Evolutionary conservation across 2,888 invertebrate genomes (phyloP).

Genomic region (Chrysolina oricalcia): DNA sequence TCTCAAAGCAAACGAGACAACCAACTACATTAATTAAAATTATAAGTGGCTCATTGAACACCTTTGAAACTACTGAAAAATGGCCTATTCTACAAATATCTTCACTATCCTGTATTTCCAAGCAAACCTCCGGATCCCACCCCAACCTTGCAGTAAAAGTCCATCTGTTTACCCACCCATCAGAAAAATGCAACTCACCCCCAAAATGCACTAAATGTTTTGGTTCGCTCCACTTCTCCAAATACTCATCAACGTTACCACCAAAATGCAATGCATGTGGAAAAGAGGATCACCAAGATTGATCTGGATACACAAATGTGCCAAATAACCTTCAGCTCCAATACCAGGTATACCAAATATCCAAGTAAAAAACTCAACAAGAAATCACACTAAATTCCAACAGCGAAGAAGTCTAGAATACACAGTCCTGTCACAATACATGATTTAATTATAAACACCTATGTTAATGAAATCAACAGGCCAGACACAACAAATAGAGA

Average conservation of each 20-base stretch:
- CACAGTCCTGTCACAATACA: constrained; percentile 31
- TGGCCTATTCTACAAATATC: neutral
- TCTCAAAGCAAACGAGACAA: neutral
- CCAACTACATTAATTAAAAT: neutral
- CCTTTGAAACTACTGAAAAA: neutral
- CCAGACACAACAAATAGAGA: too few relatives aligned
- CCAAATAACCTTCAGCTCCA: constrained; percentile 31
- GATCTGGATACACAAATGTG: too few relatives aligned
- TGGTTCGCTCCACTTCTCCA: neutral
- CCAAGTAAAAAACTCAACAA: constrained; percentile 31
- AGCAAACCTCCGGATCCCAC: neutral
- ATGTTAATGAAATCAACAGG: too few relatives aligned
- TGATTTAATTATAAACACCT: constrained; percentile 33
- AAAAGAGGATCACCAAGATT: constrained; percentile 39
- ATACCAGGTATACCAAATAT: constrained; percentile 38
- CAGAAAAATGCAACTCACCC: neutral
- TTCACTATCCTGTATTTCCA: neutral
- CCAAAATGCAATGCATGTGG: constrained; percentile 38
- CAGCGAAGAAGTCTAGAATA: constrained; percentile 29
- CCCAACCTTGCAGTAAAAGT: constrained; percentile 11
- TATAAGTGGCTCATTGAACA: neutral
- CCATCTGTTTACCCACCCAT: neutral
- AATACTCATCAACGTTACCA: constrained; percentile 25
- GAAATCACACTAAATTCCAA: constrained; percentile 25
- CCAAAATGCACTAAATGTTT: neutral